These are phyloP conservation scores for Cervus canadensis DNA, from an alignment of 2,113 vertebrate species.

Conservation along the genomic window DNA sequence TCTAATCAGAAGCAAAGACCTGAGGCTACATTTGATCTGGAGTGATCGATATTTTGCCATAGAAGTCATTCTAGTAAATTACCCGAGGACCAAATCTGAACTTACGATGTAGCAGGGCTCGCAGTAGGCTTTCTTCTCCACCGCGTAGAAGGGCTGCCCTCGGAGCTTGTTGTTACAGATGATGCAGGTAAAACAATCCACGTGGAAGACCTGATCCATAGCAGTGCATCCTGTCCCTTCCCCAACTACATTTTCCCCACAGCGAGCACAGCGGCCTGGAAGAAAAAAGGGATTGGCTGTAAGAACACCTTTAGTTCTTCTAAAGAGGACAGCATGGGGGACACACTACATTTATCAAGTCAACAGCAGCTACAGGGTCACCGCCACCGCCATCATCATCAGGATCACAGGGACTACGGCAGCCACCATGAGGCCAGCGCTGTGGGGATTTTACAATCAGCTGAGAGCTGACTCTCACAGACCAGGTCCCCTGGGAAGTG, in stretches of 20 bases:
- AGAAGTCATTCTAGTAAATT: neutral
- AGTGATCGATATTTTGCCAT: neutral
- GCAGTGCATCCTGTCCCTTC: conserved; percentile 97
- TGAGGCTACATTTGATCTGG: neutral
- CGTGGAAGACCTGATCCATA: conserved; percentile 99
- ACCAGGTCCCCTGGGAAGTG: neutral
- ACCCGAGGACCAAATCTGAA: neutral
- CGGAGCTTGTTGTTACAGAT: conserved; percentile 92
- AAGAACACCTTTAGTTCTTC: neutral
- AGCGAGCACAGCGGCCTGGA: conserved; percentile 94
- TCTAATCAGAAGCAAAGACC: neutral
- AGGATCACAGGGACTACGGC: rapidly evolving
- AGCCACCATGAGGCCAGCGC: too few relatives aligned
- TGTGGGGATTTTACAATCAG: neutral
- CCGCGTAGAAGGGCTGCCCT: conserved; percentile 95
- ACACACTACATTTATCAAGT: neutral
- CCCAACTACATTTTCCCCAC: conserved; percentile 96
- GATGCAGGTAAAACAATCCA: conserved; percentile 95
- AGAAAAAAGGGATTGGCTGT: neutral
- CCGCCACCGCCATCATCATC: rapidly evolving
- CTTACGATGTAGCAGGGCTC: conserved; percentile 99
- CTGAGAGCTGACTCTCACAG: neutral
- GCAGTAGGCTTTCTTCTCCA: conserved; percentile 98
- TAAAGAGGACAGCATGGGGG: rapidly evolving
- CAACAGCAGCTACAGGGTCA: too few relatives aligned